A percentile compares a stretch with the other conserved stretches of the same genome.
phyloP scores from a whole-genome alignment of 2,113 vertebrate genomes.

The Aphelocoma coerulescens region DNA sequence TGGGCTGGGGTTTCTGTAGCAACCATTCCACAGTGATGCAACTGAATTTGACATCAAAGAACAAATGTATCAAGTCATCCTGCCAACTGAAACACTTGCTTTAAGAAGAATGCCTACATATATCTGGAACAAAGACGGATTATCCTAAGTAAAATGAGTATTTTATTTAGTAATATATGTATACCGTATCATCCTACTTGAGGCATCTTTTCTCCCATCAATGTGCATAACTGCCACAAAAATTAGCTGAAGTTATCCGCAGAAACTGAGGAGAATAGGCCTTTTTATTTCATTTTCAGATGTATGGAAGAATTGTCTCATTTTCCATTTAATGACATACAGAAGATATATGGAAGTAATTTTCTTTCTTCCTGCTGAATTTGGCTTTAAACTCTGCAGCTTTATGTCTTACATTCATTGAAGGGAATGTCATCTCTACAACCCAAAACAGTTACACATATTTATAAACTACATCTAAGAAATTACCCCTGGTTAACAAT shows the following conservation, averaged over 20 bases:
- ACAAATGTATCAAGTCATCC: constrained; percentile 26
- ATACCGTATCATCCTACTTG: constrained; percentile 26
- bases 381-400: constrained; percentile 42
- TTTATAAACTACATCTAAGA: constrained; percentile 34
- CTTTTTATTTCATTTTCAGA: constrained; percentile 47
- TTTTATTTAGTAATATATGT: constrained; percentile 23
- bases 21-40: constrained; percentile 38
- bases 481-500: neutral
- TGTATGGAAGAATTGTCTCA: constrained; percentile 55
- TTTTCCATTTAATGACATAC: constrained; percentile 61
- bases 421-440: constrained; percentile 31
- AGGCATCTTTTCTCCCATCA: constrained; percentile 37
- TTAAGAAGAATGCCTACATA: neutral
- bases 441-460: neutral
- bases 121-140: constrained; percentile 4
- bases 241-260: constrained; percentile 27
- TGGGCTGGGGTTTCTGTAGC: constrained; percentile 31
- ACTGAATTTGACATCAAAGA: constrained; percentile 54
- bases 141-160: neutral
- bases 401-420: constrained; percentile 21
- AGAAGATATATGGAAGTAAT: constrained; percentile 64
- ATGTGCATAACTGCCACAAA: constrained; percentile 8
- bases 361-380: constrained; percentile 64
- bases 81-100: constrained; percentile 13
- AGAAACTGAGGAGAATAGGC: constrained; percentile 28